These are phyloP conservation scores for Falco peregrinus DNA, from an alignment of 2,797 vertebrate species.

Conservation along the genomic window DNA sequence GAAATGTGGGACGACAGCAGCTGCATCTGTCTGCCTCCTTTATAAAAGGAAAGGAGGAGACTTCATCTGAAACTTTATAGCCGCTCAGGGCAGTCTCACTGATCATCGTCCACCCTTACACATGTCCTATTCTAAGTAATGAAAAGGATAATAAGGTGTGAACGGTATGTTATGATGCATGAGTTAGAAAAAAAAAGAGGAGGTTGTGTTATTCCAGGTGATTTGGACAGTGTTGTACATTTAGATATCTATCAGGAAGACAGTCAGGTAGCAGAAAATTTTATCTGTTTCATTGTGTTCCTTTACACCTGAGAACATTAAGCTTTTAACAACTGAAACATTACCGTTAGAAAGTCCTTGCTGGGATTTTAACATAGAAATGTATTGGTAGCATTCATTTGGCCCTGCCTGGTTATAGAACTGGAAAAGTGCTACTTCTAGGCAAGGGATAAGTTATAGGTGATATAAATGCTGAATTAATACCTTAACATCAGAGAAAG, in stretches of 20 bases:
- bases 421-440: not conserved
- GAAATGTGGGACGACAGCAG: constrained; percentile 14
- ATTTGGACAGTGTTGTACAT: not conserved
- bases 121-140: constrained; percentile 13
- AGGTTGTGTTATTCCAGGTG: constrained; percentile 16
- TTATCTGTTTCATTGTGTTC: not conserved
- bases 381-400: not conserved
- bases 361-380: not conserved
- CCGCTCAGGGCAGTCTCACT: not conserved
- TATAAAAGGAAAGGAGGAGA: constrained; percentile 25
- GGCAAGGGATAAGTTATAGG: not conserved
- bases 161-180: not conserved
- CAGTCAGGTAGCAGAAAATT: not conserved
- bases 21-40: constrained; percentile 30
- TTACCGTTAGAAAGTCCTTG: not conserved
- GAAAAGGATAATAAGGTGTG: not conserved
- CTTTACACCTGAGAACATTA: not conserved
- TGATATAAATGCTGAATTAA: not conserved
- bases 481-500: not conserved
- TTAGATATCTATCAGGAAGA: not conserved
- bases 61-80: constrained; percentile 12
- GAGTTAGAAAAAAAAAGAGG: not conserved
- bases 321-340: not conserved
- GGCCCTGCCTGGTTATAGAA: not conserved
- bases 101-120: constrained; percentile 25